Evolutionary conservation across 2,888 invertebrate genomes (phyloP).

Genomic region (Parasteatoda lunata): DNA sequence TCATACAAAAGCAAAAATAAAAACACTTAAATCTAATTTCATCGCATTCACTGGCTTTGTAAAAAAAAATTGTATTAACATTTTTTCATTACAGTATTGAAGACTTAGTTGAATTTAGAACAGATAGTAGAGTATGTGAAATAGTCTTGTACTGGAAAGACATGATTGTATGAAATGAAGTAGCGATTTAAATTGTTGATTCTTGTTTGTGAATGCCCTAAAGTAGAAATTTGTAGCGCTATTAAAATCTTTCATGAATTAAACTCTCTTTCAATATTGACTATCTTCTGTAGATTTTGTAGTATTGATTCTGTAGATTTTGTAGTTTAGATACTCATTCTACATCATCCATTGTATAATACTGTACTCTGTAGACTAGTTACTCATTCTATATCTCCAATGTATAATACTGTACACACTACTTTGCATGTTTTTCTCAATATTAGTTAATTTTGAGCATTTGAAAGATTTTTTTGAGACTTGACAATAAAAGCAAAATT

Average conservation of each 20-base stretch:
- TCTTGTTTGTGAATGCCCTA: conserved; percentile 1
- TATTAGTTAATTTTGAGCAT: conserved; percentile 56
- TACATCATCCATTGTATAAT: conserved; percentile 13
- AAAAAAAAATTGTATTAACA: neutral
- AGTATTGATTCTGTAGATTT: conserved; percentile 31
- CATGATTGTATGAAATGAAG: conserved; percentile 41
- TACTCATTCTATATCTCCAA: too few species aligned
- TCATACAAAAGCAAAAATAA: too few species aligned
- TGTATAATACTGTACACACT: too few species aligned
- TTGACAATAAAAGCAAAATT: too few species aligned
- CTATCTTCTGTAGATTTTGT: conserved; percentile 14
- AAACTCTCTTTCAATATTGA: conserved; percentile 25
- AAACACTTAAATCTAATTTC: too few species aligned
- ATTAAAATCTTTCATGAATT: conserved; percentile 11
- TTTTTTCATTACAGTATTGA: conserved; percentile 53
- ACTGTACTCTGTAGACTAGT: neutral
- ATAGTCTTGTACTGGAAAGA: conserved; percentile 38
- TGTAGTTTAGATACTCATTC: conserved; percentile 22
- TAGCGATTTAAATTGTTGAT: conserved; percentile 25
- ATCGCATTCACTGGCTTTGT: too few species aligned
- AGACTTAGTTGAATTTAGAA: conserved; percentile 54
- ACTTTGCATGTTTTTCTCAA: conserved; percentile 42
- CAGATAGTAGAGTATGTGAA: conserved; percentile 45
- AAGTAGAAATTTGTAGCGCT: conserved; percentile 9
- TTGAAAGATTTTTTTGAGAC: conserved; percentile 39